Base-by-base conservation (phyloP, 2,888 invertebrate genomes). In the Frankliniella fusca region DNA sequence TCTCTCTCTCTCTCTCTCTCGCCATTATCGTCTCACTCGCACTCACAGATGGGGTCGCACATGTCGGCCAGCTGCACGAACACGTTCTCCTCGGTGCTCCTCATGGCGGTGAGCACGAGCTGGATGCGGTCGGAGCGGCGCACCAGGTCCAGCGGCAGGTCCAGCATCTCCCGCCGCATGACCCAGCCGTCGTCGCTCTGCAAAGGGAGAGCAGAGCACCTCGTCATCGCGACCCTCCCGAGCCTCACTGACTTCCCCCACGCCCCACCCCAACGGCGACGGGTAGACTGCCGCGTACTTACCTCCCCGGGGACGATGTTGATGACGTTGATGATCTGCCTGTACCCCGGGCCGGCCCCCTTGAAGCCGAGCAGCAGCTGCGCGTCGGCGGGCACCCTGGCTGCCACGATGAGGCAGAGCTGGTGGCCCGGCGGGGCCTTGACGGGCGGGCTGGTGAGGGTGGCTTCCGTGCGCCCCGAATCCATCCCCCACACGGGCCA, bases 121-220 rank as follows among this genome's bases (percentile, higher is more conserved):
- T 76, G 70, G 70, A 76, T 76, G 23, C 27, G 23, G 70, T 76
- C 70, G 23, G 70, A 27, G 7, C 70, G 70, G 23, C 70, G 70
- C 70, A 76, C 70, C 70, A 76, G 27, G 23, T 76, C 70, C 27
- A 76, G 70, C 11, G 70, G 70, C 70, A 76, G 70, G 70, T 76
- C 70, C 70, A 76, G 23, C 23, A 76, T 38, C 38, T 38, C 70
- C 12, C 23, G 27, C 27, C 70, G 70, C 23, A 76, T n/a, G 38
- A 38, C 38, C 38, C 38, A 38, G 38, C 38, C 38, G 38, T 38
- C 38, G 38, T 38, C 38, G 38, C 38, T 38, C 38, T 38, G 38
- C 38, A 38, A 38, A 2, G 38, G 38, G 38, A 38, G 38, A 5
- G n/a, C n/a, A n/a, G 2, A 38, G 5, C 38, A 38, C 38, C 5